These are phyloP conservation scores for Brachyistius frenatus DNA, from an alignment of 2,113 vertebrate species.

Conservation along the genomic window DNA sequence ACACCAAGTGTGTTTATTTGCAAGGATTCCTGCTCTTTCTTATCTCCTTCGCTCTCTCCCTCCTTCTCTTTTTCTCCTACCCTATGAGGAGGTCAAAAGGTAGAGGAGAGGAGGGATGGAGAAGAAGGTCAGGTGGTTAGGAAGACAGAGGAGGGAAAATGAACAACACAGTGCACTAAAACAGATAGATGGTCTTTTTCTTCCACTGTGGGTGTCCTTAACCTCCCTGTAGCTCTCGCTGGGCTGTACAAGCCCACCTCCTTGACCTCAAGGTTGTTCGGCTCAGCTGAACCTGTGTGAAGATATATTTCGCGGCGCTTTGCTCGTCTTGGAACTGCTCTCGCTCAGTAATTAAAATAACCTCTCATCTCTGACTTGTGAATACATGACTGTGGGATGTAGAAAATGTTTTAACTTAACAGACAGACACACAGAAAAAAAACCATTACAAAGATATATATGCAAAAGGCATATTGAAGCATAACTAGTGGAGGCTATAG, in stretches of 20 bases:
- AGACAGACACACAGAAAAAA: too few species aligned
- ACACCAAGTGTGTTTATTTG: constrained; percentile 40
- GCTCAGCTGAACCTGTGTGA: constrained; percentile 8
- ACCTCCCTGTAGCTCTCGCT: constrained; percentile 40
- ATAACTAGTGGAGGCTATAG: too few species aligned
- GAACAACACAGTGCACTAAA: constrained; percentile 29
- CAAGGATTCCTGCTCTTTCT: not conserved
- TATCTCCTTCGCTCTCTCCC: constrained; percentile 1
- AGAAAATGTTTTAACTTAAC: not conserved
- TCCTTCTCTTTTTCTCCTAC: constrained; percentile 35
- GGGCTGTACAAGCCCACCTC: constrained; percentile 52
- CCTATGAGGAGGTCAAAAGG: constrained; percentile 54
- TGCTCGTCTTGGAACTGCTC: constrained; percentile 20
- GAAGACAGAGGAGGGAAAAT: constrained; percentile 28
- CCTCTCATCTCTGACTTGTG: constrained; percentile 9
- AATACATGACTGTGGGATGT: not conserved
- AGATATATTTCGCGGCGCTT: constrained; percentile 9
- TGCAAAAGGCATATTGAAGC: too few species aligned
- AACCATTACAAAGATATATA: too few species aligned
- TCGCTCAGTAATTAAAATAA: constrained; percentile 29
- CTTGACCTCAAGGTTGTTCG: constrained; percentile 52
- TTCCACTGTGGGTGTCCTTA: constrained; percentile 49
- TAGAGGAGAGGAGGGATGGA: constrained; percentile 39
- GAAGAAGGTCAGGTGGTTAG: constrained; percentile 52
- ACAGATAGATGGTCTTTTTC: constrained; percentile 40